phyloP scores from a whole-genome alignment of 1,140 invertebrate species.

The Argopecten irradians region DNA sequence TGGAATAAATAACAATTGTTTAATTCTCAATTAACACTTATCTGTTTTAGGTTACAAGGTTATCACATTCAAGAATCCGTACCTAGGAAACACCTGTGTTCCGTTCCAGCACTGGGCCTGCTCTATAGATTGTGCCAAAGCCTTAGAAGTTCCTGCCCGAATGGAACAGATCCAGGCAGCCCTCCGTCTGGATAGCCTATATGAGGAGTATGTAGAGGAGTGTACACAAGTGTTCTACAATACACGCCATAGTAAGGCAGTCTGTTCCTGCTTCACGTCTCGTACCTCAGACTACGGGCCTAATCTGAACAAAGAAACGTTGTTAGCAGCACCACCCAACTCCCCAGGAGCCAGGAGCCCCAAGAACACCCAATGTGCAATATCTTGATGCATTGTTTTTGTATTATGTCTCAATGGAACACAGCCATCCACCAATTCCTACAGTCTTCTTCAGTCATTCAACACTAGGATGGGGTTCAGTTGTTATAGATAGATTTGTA shows the following conservation, averaged over 20 bases:
- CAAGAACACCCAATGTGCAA: neutral
- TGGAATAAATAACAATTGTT: no score
- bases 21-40: neutral
- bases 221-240: slow-evolving; percentile 50
- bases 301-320: neutral
- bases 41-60: slow-evolving; percentile 78
- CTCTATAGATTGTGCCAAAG: slow-evolving; percentile 76
- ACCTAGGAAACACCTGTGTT: slow-evolving; percentile 80
- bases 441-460: no score
- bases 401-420: neutral
- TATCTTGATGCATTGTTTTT: neutral
- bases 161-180: slow-evolving; percentile 76
- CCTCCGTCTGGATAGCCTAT: slow-evolving; percentile 71
- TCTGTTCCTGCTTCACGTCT: slow-evolving; percentile 14
- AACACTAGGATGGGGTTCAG: no score
- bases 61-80: slow-evolving; percentile 80
- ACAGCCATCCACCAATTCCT: no score
- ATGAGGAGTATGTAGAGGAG: slow-evolving; percentile 74
- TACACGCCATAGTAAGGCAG: neutral
- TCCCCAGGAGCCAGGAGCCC: neutral
- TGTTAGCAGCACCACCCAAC: neutral
- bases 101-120: slow-evolving; percentile 80
- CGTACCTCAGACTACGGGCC: neutral
- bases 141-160: slow-evolving; percentile 78
- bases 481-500: no score